Evolutionary conservation across 2,113 vertebrate genomes (phyloP).

Genomic region (Rhagologus leucostigma): DNA sequence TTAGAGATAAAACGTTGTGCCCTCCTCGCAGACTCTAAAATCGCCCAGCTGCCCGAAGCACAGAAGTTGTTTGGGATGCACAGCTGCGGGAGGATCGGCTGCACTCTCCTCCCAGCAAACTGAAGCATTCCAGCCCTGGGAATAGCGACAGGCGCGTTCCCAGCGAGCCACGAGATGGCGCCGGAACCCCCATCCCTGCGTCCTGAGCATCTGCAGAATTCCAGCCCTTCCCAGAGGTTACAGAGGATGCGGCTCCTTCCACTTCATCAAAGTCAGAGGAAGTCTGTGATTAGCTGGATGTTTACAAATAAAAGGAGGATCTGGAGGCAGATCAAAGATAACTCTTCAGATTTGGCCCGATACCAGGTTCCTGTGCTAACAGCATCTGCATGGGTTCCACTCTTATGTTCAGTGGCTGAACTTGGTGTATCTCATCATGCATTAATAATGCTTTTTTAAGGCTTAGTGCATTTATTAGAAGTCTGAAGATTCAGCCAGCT

Average conservation of each 20-base stretch:
- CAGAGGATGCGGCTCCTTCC: neutral
- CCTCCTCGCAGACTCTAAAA: neutral
- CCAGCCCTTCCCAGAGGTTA: neutral
- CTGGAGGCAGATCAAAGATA: conserved; percentile 29
- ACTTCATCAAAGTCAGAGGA: conserved; percentile 35
- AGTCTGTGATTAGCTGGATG: conserved; percentile 27
- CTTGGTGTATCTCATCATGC: neutral
- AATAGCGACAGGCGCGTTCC: neutral
- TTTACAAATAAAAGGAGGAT: conserved; percentile 41
- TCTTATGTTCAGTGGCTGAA: neutral
- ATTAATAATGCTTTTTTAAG: neutral
- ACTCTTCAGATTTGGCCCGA: neutral
- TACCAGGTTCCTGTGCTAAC: neutral
- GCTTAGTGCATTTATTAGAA: neutral
- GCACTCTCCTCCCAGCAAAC: neutral
- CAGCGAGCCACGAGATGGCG: conserved; percentile 46
- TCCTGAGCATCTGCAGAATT: neutral
- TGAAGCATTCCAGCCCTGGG: neutral
- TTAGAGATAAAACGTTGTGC: neutral
- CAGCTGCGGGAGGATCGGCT: neutral
- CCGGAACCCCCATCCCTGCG: neutral
- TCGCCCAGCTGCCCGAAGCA: neutral
- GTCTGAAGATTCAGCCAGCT: neutral
- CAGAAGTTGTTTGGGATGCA: neutral
- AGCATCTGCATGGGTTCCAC: neutral